Evolutionary conservation across 2,113 vertebrate genomes (phyloP).

Genomic region (Lontra canadensis): DNA sequence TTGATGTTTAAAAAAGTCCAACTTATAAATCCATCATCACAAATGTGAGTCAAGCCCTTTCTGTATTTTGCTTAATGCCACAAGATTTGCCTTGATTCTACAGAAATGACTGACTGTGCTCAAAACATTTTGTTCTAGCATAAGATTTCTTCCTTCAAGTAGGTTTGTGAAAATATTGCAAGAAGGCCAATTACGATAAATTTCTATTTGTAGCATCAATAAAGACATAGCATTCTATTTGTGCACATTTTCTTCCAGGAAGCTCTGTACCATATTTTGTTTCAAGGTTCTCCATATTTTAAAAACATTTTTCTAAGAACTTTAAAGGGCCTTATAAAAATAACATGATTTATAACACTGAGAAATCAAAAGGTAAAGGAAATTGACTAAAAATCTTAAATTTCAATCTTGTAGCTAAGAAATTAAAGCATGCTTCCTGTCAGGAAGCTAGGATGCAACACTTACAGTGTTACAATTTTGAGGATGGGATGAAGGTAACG

Average conservation of each 20-base stretch:
- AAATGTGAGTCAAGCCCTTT: neutral
- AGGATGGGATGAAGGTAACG: neutral
- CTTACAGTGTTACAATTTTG: neutral
- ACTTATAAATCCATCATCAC: neutral
- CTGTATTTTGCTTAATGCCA: neutral
- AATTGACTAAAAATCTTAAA: neutral
- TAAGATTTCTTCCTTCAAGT: neutral
- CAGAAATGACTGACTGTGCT: neutral
- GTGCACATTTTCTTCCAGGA: neutral
- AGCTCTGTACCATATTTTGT: neutral
- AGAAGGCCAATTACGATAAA: neutral
- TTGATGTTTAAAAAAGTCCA: neutral
- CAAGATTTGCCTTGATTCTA: neutral
- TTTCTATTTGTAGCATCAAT: conserved; percentile 4
- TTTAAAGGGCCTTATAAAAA: neutral
- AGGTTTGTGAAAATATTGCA: conserved; percentile 18
- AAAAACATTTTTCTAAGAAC: neutral
- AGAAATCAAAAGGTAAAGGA: neutral
- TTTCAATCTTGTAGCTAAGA: neutral
- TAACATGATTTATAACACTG: neutral
- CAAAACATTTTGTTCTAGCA: neutral
- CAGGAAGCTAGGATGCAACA: neutral
- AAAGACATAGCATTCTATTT: neutral
- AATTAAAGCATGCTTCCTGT: conserved; percentile 5
- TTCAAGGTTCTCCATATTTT: neutral